Percentiles rank a stretch among this genome's conserved stretches.
Conservation (phyloP, 1,140 invertebrate species). For the Polypedilum vanderplanki region DNA sequence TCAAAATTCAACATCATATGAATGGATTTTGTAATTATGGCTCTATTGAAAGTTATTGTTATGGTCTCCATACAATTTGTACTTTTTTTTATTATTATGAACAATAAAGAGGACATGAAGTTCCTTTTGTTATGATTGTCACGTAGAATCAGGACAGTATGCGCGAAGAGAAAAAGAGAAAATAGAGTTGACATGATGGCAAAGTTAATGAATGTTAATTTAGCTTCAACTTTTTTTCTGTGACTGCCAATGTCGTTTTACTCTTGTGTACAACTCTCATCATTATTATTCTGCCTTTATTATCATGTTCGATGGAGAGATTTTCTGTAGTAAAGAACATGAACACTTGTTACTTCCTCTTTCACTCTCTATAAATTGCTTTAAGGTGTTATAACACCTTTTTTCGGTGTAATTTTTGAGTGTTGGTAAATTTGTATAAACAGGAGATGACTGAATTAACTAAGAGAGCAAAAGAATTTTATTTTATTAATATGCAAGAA, state of each 20-base stretch:
- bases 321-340: neutral
- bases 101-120: too few species aligned
- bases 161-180: neutral
- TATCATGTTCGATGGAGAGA: too few species aligned
- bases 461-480: too few species aligned
- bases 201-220: too few species aligned
- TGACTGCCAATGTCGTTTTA: neutral
- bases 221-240: neutral
- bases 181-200: neutral
- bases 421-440: too few species aligned
- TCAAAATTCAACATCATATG: neutral
- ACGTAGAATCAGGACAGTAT: neutral
- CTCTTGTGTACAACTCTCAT: neutral
- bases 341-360: neutral
- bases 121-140: neutral
- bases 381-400: too few species aligned
- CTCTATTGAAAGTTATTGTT: neutral
- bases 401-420: too few species aligned
- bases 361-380: neutral
- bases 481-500: too few species aligned
- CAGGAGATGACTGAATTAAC: too few species aligned
- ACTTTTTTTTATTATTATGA: neutral
- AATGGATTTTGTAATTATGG: neutral
- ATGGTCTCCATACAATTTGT: neutral
- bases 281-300: neutral